Base-by-base conservation (phyloP, 2,113 vertebrate genomes). In the Dryoscopus gambensis region DNA sequence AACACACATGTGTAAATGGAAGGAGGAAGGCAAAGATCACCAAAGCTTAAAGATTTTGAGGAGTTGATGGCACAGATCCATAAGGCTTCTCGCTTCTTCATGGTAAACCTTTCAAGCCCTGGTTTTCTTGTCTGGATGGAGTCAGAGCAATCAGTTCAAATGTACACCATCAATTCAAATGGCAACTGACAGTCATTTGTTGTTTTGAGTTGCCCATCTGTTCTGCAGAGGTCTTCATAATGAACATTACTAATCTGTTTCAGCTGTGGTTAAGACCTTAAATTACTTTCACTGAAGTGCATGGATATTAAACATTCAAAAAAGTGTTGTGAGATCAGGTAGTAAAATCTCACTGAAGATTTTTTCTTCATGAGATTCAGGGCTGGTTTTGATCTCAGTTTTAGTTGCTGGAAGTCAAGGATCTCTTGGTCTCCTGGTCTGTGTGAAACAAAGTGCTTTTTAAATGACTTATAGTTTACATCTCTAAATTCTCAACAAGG, bases 1-100 rank as follows among this genome's bases (percentile, higher is more conserved):
- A 86, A 68, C 11, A 11, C 39, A 22, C 0, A 1, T 20, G 3
- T 47, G 1, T 69, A 60, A 62, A 20, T 42, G 2, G 13, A 49
- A 65, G 27, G 24, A 82, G 19, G 13, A 90, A 40, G 22, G 22
- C 8, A 21, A 59, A 53, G 25, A 46, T 71, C 22, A 67, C 13
- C 4, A 33, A 47, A 60, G 24, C 13, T 8, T 62, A 6, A 65
- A 14, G 4, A 13, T 84, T 85, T 81, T 78, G 50, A n/a, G 33
- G 25, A 79, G 27, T 1, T 81, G 33, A 30, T 83, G 23, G 15
- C 13, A 31, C 0, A 4, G 21, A 40, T 76, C 15, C 9, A 1
- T 75, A 37, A 59, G 15, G 7, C 25, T 71, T 67, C 40, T 88
- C 60, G 5, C 7, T 76, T 80, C 49, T 62, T 46, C 12, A 2